These are phyloP conservation scores for Salvelinus namaycush DNA, from an alignment of 2,113 vertebrate genomes.

Conservation along the genomic window DNA sequence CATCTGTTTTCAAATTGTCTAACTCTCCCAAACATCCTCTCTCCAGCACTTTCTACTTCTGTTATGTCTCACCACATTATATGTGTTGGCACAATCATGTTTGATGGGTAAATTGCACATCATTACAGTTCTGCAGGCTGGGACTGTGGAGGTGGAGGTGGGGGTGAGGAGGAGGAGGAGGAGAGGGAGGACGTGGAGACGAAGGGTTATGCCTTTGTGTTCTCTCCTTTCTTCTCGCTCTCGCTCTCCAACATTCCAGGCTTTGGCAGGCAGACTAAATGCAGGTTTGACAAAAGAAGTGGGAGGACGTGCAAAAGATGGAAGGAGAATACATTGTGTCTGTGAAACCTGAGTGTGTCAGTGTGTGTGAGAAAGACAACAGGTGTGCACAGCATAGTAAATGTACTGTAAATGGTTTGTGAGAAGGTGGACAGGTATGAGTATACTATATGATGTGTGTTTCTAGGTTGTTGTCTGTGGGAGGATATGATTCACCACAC, in stretches of 20 bases:
- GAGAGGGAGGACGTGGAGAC: neutral
- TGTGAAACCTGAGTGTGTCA: slow-evolving; percentile 44
- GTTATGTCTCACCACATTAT: neutral
- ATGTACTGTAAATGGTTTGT: slow-evolving; percentile 22
- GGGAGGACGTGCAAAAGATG: slow-evolving; percentile 47
- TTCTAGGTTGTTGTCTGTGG: slow-evolving; percentile 52
- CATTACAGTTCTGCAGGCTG: slow-evolving; percentile 3
- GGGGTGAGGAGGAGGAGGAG: neutral
- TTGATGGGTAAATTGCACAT: neutral
- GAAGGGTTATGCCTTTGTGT: slow-evolving; percentile 32
- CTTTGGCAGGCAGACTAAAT: slow-evolving; percentile 27
- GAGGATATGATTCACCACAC: slow-evolving; percentile 72
- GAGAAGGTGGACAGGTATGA: slow-evolving; percentile 40
- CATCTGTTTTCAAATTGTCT: slow-evolving; percentile 1
- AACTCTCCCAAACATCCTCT: neutral
- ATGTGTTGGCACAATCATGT: neutral
- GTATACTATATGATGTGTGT: slow-evolving; percentile 32
- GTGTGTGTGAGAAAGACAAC: slow-evolving; percentile 26
- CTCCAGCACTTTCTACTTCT: neutral
- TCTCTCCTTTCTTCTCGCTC: slow-evolving; percentile 28
- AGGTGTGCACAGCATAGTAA: slow-evolving; percentile 5
- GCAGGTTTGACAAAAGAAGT: slow-evolving; percentile 48
- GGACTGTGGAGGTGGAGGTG: neutral
- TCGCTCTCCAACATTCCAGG: slow-evolving; percentile 20
- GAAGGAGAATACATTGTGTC: slow-evolving; percentile 37